A percentile compares a stretch with the other conserved stretches of the same genome.
Evolutionary conservation across 2,888 invertebrate genomes (phyloP).

Genomic region (Drosophila monieri): DNA sequence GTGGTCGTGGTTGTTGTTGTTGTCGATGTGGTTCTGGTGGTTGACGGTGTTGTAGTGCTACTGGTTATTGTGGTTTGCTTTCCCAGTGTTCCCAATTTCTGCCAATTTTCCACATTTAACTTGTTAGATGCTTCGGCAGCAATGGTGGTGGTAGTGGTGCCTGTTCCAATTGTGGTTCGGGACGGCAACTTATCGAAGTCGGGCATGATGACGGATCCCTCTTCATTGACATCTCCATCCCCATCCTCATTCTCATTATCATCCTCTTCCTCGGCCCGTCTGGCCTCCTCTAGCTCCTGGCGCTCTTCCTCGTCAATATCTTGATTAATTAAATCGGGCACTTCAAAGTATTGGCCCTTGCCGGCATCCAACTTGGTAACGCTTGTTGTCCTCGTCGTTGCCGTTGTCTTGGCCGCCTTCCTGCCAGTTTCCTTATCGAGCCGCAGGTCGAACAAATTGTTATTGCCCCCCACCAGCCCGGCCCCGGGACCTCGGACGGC

Average conservation of each 20-base stretch:
- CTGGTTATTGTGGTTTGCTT: conserved; percentile 43
- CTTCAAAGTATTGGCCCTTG: conserved; percentile 80
- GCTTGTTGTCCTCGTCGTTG: conserved; percentile 39
- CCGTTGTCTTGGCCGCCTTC: conserved; percentile 64
- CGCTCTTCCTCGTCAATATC: conserved; percentile 63
- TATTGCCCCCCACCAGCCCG: conserved; percentile 50
- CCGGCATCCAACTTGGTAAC: conserved; percentile 46
- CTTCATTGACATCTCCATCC: conserved; percentile 11
- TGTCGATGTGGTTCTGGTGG: conserved; percentile 29
- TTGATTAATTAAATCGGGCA: conserved; percentile 81
- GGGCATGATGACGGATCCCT: conserved; percentile 49
- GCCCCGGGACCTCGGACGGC: conserved; percentile 49
- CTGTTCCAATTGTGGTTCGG: conserved; percentile 37
- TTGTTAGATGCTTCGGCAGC: conserved; percentile 28
- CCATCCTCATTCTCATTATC: conserved; percentile 23
- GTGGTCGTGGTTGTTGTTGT: conserved; percentile 33
- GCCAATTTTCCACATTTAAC: conserved; percentile 63
- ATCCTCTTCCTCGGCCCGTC: conserved; percentile 32
- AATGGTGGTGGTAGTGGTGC: conserved; percentile 23
- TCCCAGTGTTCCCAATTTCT: conserved; percentile 65
- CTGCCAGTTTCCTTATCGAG: conserved; percentile 63
- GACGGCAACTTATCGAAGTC: conserved; percentile 57
- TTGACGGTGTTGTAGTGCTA: conserved; percentile 35
- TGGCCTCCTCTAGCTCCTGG: conserved; percentile 44
- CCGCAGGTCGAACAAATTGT: conserved; percentile 72